Base-by-base conservation (phyloP, 2,113 vertebrate genomes). In the Sylvilagus bachmani region DNA sequence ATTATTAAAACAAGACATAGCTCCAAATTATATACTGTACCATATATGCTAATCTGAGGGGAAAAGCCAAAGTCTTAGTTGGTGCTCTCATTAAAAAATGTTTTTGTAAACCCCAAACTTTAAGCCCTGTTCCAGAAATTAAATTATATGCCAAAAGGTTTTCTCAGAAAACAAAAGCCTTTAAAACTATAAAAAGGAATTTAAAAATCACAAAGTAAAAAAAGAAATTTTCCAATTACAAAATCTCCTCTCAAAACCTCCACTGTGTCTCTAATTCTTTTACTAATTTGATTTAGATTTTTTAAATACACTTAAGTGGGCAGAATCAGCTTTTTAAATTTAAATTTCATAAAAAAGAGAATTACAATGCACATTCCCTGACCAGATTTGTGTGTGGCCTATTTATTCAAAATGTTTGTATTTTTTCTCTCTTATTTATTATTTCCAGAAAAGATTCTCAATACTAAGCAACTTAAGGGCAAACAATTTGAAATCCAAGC, bases 351-450 rank as follows among this genome's bases (percentile, higher is more conserved):
- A 95, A 87, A 38, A 92, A 95, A 94, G n/a, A 94, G 78, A 53
- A 69, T 81, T 82, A 95, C 58, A 95, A 19, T 33, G n/a, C 75
- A 89, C 78, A 94, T 84, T 80, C 79, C 86, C 73, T 79, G 53
- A 86, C 70, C 83, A 95, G 82, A 97, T 19, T 44, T 94, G 74
- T 58, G 29, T 81, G 79, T 95, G 96, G 95, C 92, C 95, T 95
- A 95, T 96, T 95, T 97, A 92, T 95, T 95, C 1, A 0, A 90
- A 92, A 92, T 86, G 36, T 90, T 79, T 33, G 58, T 89, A 89
- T 92, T 97, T 83, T 86, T 91, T 88, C 84, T 90, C 67, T 95
- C 93, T 96, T 95, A 96, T 88, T 94, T 95, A 92, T 92, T 95
- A 94, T 66, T 96, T 93, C 82, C 89, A 96, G 91, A 91, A 91